Evolutionary conservation across 2,113 vertebrate species (phyloP), one percentile per base, ranked within the genome.

Genomic region (Agapornis roseicollis): DNA sequence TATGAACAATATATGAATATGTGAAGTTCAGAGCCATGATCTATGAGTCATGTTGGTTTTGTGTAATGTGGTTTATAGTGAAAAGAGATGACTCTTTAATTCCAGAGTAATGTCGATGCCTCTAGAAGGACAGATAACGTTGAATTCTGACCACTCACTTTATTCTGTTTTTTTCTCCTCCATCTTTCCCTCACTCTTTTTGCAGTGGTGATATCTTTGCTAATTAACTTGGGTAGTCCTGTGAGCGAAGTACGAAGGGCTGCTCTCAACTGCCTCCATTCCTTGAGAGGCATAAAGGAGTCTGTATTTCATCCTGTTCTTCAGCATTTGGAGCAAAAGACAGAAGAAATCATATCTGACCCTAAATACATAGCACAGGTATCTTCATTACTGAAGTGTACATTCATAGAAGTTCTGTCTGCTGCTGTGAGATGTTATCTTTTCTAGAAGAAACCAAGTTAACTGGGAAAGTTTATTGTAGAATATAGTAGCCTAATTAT

Each of bases 321-420:
- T 71, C 97, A 98, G 88, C 97, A 96, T 71, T 94, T 99, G 68
- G 96, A 98, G 47, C 96, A 97, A 88, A 98, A 97, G 46, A 93
- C 97, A 3, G 99, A 99, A 90, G 99, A 99, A 96, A 98, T 99
- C 76, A 42, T 98, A 24, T 98, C 99, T 27, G 99, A 99, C 87
- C 97, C 98, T 15, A 87, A 97, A 5, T 99, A 99, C 15, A 64
- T 99, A 73, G 96, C 93, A 89, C 98, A 98, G 98, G 99, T 99
- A 97, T 97, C 53, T 78, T 52, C 82, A 33, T 50, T 81, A 35
- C 55, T 78, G 46, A 78, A 8, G 2, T 52, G 16, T 53, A 10
- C 24, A 6, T 66, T 58, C 64, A 42, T 60, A 14, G 19, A 56
- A 44, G n/a, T 56, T 73, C 61, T 81, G 4, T 66, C 33, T 63